A percentile compares a stretch with the other conserved stretches of the same genome.
Conservation (phyloP, 2,113 vertebrate species). For the Vireo altiloquus region DNA sequence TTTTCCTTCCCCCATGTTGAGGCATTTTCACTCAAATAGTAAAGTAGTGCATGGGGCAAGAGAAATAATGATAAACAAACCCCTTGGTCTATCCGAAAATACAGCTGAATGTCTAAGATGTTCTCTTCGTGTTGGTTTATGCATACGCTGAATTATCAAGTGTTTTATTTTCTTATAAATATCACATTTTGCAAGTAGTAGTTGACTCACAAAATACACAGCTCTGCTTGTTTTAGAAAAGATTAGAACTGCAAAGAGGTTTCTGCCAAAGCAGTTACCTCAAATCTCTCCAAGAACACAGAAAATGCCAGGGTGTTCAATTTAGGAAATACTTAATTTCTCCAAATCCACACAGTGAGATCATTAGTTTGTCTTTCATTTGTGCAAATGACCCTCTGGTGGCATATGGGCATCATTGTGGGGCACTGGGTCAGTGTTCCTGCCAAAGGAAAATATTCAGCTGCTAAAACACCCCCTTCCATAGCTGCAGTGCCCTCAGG, state of each 20-base stretch:
- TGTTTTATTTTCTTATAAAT: neutral
- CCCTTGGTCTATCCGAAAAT: neutral
- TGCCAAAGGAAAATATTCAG: neutral
- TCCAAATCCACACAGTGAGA: neutral
- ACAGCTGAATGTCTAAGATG: neutral
- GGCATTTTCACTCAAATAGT: neutral
- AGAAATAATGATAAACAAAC: neutral
- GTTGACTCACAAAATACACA: neutral
- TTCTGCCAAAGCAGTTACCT: neutral
- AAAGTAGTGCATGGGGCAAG: neutral
- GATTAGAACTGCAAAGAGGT: neutral
- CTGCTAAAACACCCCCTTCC: neutral
- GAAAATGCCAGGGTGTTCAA: neutral
- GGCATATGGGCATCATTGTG: neutral
- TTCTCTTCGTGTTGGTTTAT: neutral
- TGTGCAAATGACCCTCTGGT: neutral
- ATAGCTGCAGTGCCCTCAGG: conserved; percentile 1
- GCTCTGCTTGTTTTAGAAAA: neutral
- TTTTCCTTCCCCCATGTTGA: neutral
- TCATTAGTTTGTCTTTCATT: conserved; percentile 4
- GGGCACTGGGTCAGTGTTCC: neutral
- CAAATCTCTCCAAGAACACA: neutral
- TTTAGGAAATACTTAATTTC: neutral
- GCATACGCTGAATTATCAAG: neutral
- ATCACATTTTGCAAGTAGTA: neutral